phyloP scores from a whole-genome alignment of 1,140 invertebrate species.

The Plectus sambesii region DNA sequence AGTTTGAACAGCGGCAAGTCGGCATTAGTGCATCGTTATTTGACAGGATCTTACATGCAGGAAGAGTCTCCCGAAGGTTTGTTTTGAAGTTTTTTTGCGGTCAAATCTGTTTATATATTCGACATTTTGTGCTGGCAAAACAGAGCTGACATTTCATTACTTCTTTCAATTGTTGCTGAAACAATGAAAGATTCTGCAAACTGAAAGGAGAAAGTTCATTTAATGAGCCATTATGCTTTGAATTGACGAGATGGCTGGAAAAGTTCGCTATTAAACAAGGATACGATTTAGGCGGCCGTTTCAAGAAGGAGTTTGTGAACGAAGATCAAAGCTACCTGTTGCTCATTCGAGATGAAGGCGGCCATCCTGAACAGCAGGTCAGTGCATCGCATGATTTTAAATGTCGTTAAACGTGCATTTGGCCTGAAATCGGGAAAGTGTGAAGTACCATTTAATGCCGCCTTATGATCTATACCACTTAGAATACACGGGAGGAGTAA shows the following conservation, averaged over 20 bases:
- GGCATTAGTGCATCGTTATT: constrained; percentile 86
- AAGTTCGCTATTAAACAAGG: no score
- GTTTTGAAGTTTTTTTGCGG: no score
- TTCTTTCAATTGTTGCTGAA: no score
- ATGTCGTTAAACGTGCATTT: constrained; percentile 9
- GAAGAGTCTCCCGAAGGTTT: constrained; percentile 94
- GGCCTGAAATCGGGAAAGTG: constrained; percentile 11
- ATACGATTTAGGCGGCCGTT: constrained; percentile 76
- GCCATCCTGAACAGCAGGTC: constrained; percentile 87
- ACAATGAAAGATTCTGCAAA: constrained; percentile 10
- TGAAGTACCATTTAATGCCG: no score
- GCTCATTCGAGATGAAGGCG: constrained; percentile 90
- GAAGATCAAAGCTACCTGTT: constrained; percentile 91
- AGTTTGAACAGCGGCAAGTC: constrained; percentile 89
- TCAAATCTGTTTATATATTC: no score
- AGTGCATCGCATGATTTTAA: constrained; percentile 33
- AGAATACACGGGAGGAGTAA: no score
- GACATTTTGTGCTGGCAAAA: no score
- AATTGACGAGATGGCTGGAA: no score
- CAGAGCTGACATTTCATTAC: no score
- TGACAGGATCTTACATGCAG: constrained; percentile 93
- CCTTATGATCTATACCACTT: no score
- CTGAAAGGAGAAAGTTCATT: constrained; percentile 5
- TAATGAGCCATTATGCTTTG: no score
- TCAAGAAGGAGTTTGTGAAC: constrained; percentile 93